A percentile compares a stretch with the other conserved stretches of the same genome.
phyloP scores from a whole-genome alignment of 2,888 invertebrate species.

The Cataglyphis livida region DNA sequence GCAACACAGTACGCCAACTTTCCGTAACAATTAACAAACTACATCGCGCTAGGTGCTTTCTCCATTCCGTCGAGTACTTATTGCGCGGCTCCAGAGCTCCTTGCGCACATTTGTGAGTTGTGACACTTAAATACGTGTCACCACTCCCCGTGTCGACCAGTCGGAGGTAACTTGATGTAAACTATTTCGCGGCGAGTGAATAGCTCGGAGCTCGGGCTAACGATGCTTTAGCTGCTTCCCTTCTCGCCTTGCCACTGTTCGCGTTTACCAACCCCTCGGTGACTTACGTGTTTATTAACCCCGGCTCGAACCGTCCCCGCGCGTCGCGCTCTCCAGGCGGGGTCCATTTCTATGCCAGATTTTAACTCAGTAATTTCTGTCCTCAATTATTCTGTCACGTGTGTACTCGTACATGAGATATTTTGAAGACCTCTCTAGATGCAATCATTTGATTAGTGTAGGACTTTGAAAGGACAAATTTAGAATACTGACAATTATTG shows the following conservation, averaged over 20 bases:
- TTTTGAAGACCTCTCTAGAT: not conserved
- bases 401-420: not conserved
- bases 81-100: conserved; percentile 38
- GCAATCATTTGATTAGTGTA: not conserved
- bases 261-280: conserved; percentile 55
- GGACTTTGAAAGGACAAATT: not conserved
- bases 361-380: conserved; percentile 51
- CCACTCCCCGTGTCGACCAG: conserved; percentile 55
- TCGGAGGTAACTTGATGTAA: conserved; percentile 69
- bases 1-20: conserved; percentile 34
- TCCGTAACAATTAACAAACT: conserved; percentile 54
- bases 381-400: conserved; percentile 42
- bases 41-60: conserved; percentile 28
- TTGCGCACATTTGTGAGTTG: conserved; percentile 49
- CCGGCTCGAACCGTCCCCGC: conserved; percentile 38
- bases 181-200: conserved; percentile 77
- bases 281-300: conserved; percentile 77
- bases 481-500: not conserved
- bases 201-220: conserved; percentile 73
- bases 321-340: conserved; percentile 35
- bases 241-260: conserved; percentile 37
- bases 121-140: conserved; percentile 74
- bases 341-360: conserved; percentile 51
- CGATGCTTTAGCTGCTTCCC: conserved; percentile 73
- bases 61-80: conserved; percentile 35